Evolutionary conservation across 1,140 invertebrate genomes (phyloP).

Genomic region (Pentalonia nigronervosa): DNA sequence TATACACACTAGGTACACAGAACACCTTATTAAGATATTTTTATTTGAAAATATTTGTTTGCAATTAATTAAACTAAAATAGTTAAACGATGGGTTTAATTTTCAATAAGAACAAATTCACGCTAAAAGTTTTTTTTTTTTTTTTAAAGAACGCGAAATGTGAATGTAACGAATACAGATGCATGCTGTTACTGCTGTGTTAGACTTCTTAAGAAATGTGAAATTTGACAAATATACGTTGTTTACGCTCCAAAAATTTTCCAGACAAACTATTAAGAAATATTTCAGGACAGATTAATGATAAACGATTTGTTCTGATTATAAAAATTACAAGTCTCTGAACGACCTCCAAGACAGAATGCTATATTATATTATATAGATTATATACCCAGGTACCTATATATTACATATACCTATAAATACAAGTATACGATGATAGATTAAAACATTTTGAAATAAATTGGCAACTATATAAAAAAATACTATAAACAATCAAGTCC

Average conservation of each 20-base stretch:
- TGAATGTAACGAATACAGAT: neutral
- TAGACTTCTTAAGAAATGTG: slow-evolving; percentile 20
- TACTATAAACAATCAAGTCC: neutral
- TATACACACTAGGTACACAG: neutral
- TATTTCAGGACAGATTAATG: neutral
- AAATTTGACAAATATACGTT: neutral
- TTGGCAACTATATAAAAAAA: neutral
- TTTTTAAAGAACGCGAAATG: neutral
- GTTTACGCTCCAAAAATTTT: neutral
- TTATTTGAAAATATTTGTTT: neutral
- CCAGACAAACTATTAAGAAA: slow-evolving; percentile 2
- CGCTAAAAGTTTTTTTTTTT: neutral
- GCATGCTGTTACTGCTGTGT: neutral
- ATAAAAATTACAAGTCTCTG: neutral
- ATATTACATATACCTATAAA: neutral
- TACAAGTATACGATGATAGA: neutral
- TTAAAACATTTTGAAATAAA: slow-evolving; percentile 14
- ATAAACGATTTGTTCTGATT: slow-evolving; percentile 14
- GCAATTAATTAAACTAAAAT: neutral
- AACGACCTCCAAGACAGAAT: neutral
- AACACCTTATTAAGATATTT: neutral
- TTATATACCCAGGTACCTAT: too few species aligned
- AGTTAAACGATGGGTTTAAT: neutral
- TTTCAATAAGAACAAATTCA: neutral
- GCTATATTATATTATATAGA: neutral